Conservation (phyloP, 2,888 invertebrate genomes). For the Bombyx huttoni region DNA sequence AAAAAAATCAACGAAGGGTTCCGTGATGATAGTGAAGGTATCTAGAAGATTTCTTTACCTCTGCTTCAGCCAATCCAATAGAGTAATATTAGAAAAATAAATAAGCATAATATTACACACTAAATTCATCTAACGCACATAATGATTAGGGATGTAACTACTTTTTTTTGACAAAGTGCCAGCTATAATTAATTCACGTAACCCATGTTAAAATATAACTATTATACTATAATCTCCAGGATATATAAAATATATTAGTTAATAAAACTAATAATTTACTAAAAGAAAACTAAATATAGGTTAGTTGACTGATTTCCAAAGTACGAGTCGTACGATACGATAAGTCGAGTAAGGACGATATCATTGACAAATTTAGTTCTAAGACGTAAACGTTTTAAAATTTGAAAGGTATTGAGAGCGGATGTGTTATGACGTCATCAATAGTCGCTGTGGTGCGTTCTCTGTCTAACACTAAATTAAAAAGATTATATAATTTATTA, state of each 20-base stretch:
- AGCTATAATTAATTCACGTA: background rate
- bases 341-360: too few relatives aligned
- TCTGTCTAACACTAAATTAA: too few relatives aligned
- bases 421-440: too few relatives aligned
- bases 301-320: too few relatives aligned
- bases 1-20: slow-evolving; percentile 11
- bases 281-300: too few relatives aligned
- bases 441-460: too few relatives aligned
- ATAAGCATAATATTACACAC: slow-evolving; percentile 21
- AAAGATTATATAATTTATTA: too few relatives aligned
- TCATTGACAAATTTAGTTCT: too few relatives aligned
- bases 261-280: background rate
- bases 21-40: slow-evolving; percentile 34
- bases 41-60: slow-evolving; percentile 46
- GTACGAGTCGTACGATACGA: too few relatives aligned
- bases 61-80: slow-evolving; percentile 60
- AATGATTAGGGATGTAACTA: too few relatives aligned
- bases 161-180: background rate
- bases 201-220: background rate
- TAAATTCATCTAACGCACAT: background rate
- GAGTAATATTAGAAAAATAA: slow-evolving; percentile 29
- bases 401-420: too few relatives aligned
- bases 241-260: background rate
- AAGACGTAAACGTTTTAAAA: too few relatives aligned
- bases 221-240: background rate